Evolutionary conservation across 2,797 vertebrate species (phyloP).

Genomic region (Sebastes dallii): DNA sequence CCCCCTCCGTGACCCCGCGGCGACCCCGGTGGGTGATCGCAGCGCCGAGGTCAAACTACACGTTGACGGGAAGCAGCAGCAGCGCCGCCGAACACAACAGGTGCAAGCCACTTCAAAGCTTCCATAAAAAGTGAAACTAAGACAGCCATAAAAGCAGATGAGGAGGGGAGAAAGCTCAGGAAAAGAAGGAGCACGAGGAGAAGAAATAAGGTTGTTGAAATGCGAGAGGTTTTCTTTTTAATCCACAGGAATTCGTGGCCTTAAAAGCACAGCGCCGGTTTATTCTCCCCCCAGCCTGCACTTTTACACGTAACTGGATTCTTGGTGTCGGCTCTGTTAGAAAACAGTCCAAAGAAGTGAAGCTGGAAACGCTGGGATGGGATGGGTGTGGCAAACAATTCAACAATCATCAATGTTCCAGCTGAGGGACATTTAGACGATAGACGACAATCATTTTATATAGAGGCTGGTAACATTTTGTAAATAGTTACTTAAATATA

Average conservation of each 20-base stretch:
- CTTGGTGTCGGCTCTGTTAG: conserved; percentile 9
- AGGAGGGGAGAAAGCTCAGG: neutral
- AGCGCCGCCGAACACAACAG: conserved; percentile 79
- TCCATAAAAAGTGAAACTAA: conserved; percentile 27
- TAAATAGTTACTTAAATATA: neutral
- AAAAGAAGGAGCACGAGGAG: neutral
- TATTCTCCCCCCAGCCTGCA: conserved; percentile 19
- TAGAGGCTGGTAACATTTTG: neutral
- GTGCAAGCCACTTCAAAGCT: conserved; percentile 74
- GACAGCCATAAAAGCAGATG: conserved; percentile 27
- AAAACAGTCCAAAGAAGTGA: neutral
- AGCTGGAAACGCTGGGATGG: neutral
- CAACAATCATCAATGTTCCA: neutral
- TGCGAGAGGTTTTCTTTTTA: conserved; percentile 35
- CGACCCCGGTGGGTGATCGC: conserved; percentile 81
- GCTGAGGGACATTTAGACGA: neutral
- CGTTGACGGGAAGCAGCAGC: conserved; percentile 33
- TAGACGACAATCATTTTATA: neutral
- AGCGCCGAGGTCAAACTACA: conserved; percentile 74
- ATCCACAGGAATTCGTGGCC: conserved; percentile 40
- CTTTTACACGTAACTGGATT: conserved; percentile 12
- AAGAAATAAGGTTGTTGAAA: conserved; percentile 26
- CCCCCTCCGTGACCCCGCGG: conserved; percentile 71
- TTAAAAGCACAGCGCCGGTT: conserved; percentile 27
- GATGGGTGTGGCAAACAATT: conserved; percentile 9